A percentile compares a stretch with the other conserved stretches of the same genome.
These are phyloP conservation scores for Eledona agricola DNA, from an alignment of 2,888 invertebrate species.

Conservation along the genomic window DNA sequence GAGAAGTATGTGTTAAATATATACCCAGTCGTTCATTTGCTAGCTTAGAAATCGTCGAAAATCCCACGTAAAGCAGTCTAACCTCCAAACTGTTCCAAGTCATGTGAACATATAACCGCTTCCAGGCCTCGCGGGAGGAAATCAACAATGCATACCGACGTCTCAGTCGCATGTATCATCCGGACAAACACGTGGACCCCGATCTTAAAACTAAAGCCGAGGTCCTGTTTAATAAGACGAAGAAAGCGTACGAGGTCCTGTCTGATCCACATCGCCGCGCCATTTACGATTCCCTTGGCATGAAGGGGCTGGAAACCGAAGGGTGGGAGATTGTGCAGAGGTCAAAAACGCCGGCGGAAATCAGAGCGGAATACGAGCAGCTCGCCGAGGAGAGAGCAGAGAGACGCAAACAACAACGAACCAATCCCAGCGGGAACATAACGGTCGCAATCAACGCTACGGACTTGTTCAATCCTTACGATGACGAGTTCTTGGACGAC, in stretches of 20 bases:
- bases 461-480: slow-evolving; percentile 88
- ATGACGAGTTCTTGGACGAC: slow-evolving; percentile 69
- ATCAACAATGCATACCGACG: slow-evolving; percentile 93
- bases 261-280: slow-evolving; percentile 93
- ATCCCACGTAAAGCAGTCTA: too few relatives aligned
- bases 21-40: not conserved
- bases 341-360: slow-evolving; percentile 93
- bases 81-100: slow-evolving; percentile 36
- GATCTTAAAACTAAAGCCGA: slow-evolving; percentile 89
- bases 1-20: slow-evolving; percentile 71
- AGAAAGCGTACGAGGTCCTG: slow-evolving; percentile 94
- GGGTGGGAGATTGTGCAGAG: slow-evolving; percentile 95
- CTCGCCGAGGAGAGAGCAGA: slow-evolving; percentile 86
- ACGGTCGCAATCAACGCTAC: slow-evolving; percentile 91
- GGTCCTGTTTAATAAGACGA: slow-evolving; percentile 89
- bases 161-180: slow-evolving; percentile 93
- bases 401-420: slow-evolving; percentile 84
- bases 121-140: slow-evolving; percentile 90
- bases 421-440: slow-evolving; percentile 90
- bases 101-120: slow-evolving; percentile 35
- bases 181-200: slow-evolving; percentile 92
- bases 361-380: slow-evolving; percentile 95
- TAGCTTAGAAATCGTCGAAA: slow-evolving; percentile 8
- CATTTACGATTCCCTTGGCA: slow-evolving; percentile 92
- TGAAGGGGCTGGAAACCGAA: slow-evolving; percentile 90